Evolutionary conservation across 2,113 vertebrate species (phyloP).

Genomic region (Lipophrys pholis): DNA sequence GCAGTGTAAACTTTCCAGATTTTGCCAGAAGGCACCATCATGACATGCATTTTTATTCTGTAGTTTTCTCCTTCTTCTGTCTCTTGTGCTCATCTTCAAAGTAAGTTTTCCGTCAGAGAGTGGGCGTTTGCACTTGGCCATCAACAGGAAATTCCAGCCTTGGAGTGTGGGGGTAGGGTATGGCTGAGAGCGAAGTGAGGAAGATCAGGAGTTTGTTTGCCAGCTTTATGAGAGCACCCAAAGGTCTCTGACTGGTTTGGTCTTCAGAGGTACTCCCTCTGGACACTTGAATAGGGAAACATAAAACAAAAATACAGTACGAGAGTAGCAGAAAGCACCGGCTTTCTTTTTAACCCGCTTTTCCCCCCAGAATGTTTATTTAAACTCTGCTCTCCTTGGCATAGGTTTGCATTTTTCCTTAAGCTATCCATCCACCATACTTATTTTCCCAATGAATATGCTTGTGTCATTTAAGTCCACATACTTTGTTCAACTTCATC

Average conservation of each 20-base stretch:
- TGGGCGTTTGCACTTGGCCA: conserved; percentile 69
- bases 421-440: conserved; percentile 12
- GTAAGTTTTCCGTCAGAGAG: conserved; percentile 62
- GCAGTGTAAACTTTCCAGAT: conserved; percentile 32
- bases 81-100: conserved; percentile 63
- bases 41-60: conserved; percentile 36
- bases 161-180: conserved; percentile 63
- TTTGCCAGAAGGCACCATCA: conserved; percentile 39
- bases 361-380: background rate
- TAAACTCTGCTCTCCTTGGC: background rate
- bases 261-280: conserved; percentile 45
- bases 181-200: conserved; percentile 51
- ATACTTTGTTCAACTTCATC: conserved; percentile 3
- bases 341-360: background rate
- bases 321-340: background rate
- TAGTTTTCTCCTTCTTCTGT: conserved; percentile 41
- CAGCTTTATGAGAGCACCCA: conserved; percentile 57
- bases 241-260: conserved; percentile 49
- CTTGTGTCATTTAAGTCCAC: conserved; percentile 12
- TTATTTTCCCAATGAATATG: conserved; percentile 25
- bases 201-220: conserved; percentile 63
- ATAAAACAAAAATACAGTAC: background rate
- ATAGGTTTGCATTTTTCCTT: background rate
- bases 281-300: conserved; percentile 18
- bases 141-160: conserved; percentile 81